A percentile compares a stretch with the other conserved stretches of the same genome.
phyloP scores from a whole-genome alignment of 2,797 vertebrate species.

The Coregonus sp. region DNA sequence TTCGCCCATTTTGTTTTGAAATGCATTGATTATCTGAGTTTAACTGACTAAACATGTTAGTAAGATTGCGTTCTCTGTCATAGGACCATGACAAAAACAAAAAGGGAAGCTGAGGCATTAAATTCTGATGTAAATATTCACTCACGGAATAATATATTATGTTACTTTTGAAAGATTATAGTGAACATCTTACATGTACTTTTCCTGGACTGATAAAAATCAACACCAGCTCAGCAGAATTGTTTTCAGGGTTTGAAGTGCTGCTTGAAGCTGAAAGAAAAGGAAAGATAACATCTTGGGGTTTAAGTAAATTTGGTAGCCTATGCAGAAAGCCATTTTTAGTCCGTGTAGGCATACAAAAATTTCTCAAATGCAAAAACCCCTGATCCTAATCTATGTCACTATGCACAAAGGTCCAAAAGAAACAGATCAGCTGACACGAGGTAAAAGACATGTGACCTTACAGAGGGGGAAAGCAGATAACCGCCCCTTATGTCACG shows the following conservation, averaged over 20 bases:
- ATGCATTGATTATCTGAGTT: constrained; percentile 4
- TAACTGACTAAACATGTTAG: background rate
- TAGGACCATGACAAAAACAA: background rate
- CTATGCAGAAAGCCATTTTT: background rate
- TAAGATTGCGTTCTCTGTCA: background rate
- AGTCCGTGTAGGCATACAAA: background rate
- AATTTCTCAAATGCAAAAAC: background rate
- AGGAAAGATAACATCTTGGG: constrained; percentile 34
- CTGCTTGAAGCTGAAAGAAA: constrained; percentile 9
- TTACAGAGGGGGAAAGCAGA: background rate
- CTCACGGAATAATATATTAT: constrained; percentile 1
- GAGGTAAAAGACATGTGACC: background rate
- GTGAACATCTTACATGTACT: constrained; percentile 6
- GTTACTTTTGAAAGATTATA: constrained; percentile 13
- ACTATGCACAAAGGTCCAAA: background rate
- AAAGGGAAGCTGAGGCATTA: background rate
- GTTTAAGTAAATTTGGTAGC: constrained; percentile 40
- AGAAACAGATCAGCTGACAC: background rate
- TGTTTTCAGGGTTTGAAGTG: constrained; percentile 17
- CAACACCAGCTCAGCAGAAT: constrained; percentile 36
- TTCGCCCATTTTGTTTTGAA: constrained; percentile 4
- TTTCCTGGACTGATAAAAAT: constrained; percentile 34
- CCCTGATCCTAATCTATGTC: background rate
- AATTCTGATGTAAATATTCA: background rate
- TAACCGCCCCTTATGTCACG: background rate